These are phyloP conservation scores for Pedetes capensis DNA, from an alignment of 2,113 vertebrate genomes.

Conservation along the genomic window DNA sequence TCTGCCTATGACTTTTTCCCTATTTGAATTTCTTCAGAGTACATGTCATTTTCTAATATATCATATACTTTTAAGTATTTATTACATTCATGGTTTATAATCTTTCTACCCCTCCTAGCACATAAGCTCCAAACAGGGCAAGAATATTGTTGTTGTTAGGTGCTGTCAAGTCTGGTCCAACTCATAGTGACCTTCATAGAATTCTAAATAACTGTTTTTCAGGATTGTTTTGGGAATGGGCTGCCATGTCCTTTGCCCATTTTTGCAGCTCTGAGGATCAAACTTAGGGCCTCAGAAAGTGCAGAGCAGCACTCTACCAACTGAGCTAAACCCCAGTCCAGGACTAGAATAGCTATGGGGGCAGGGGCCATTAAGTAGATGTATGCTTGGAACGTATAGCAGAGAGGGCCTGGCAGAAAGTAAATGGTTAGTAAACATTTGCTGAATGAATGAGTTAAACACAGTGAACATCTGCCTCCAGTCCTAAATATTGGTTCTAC, in stretches of 20 bases:
- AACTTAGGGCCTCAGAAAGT: too few species aligned
- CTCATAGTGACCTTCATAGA: too few species aligned
- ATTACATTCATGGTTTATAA: neutral
- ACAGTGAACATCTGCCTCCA: neutral
- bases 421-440: neutral
- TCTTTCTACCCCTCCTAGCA: neutral
- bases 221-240: too few species aligned
- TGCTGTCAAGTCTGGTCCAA: too few species aligned
- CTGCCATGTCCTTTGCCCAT: too few species aligned
- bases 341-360: too few species aligned
- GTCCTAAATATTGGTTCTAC: neutral
- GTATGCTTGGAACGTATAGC: neutral
- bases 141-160: too few species aligned
- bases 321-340: too few species aligned
- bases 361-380: neutral
- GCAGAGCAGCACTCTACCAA: too few species aligned
- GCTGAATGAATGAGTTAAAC: neutral
- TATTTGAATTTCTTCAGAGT: neutral
- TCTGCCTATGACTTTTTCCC: accelerated
- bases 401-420: neutral
- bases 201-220: too few species aligned
- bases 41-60: neutral
- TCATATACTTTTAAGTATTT: neutral
- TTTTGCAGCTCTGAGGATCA: too few species aligned
- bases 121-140: neutral